Percentiles rank a stretch among this genome's conserved stretches.
phyloP scores from a whole-genome alignment of 2,797 vertebrate species.

The Fringilla coelebs region DNA sequence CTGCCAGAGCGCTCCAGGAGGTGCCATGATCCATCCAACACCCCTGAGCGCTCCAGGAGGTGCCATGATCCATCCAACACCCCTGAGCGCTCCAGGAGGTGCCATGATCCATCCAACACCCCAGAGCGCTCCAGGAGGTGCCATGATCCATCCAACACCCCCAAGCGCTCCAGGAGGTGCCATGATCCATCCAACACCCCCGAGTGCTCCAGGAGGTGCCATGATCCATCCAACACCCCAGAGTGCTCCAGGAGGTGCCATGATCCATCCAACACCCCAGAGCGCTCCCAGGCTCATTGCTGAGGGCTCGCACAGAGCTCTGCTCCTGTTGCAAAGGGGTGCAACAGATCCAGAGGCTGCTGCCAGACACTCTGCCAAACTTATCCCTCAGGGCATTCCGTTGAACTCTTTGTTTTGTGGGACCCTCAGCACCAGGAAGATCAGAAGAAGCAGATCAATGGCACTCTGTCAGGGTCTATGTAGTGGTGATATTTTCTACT shows the following conservation, averaged over 20 bases:
- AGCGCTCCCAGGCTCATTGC: too few species aligned
- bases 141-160: not conserved
- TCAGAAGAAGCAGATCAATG: too few species aligned
- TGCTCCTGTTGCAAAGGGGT: not conserved
- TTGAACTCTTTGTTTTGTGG: not conserved
- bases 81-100: too few species aligned
- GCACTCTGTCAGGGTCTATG: rapidly evolving
- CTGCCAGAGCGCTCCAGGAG: too few species aligned
- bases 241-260: not conserved
- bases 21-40: not conserved
- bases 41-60: too few species aligned
- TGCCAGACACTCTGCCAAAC: too few species aligned
- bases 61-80: not conserved
- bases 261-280: not conserved
- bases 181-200: not conserved
- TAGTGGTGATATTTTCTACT: rapidly evolving
- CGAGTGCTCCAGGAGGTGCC: not conserved
- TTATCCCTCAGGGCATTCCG: rapidly evolving
- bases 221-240: too few species aligned
- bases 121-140: too few species aligned
- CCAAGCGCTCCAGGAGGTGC: too few species aligned
- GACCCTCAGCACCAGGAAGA: rapidly evolving
- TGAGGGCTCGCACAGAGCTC: not conserved
- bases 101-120: not conserved
- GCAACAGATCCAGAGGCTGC: not conserved